Evolutionary conservation across 2,888 invertebrate species (phyloP), one percentile per base, ranked within the genome.

Genomic region (Brachypalpus laphriformis): DNA sequence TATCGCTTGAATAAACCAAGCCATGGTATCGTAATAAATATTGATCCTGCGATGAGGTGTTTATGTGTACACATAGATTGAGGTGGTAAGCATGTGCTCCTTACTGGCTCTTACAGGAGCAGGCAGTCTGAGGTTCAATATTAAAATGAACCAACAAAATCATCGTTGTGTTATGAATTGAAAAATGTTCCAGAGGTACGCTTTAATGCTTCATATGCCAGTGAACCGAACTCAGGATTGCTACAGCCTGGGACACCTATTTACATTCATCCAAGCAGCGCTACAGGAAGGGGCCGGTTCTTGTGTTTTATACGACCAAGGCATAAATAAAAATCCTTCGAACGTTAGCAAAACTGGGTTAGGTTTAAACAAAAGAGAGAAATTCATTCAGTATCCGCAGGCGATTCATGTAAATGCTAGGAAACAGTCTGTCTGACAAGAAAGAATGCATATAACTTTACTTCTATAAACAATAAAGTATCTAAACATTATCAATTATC

Each of bases 1-100:
- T 80, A 80, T 74, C 49, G 63, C 74, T 54, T 57, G 72, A 71
- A 71, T 71, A 82, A 82, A 77, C 71, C 77, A 72, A 66, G 66
- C 66, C 66, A 78, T 28, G 74, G 47, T n/a, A 34, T 65, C 25
- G 42, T 56, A 51, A 83, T 70, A 78, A 57, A 68, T 83, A 83
- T 80, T 74, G 74, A 83, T 83, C 45, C 74, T 45, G 14, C 51
- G 31, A 57, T 37, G 80, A 80, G 77, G 77, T 68, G 77, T 77
- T 77, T 77, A 77, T 77, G 37, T 66, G 66, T 37, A 9, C 42
- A 14, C 16, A 25, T 18, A 54, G 31, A n/a, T 37, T 40, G 57
- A n/a, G 34, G 14, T 18, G 54, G n/a, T 7, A 11, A 40, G 40
- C 14, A 14, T 20, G 18, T 28, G 56, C 11, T 34, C 2, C 18